Evolutionary conservation across 1,140 invertebrate species (phyloP), one percentile per base, ranked within the genome.

Genomic region (Pentalonia nigronervosa): DNA sequence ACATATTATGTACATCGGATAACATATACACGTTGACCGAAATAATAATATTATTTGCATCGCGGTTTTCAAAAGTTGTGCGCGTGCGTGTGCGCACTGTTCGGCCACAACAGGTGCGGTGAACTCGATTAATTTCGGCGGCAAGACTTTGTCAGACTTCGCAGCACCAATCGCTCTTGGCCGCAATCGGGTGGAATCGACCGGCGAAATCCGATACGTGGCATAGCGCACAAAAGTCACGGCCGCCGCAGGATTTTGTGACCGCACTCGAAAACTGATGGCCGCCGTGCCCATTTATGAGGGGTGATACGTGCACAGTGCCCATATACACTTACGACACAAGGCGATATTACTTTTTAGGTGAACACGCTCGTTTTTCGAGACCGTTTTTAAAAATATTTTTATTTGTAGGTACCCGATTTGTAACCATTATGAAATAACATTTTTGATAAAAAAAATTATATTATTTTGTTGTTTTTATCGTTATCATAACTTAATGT

Each of bases 41-140:
- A n/a, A 67, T 67, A 30, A 67, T 60, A 56, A 60, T 30, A 60
- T 60, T 67, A 76, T 17, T 76, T 17, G 14, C 60, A 30, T 84
- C 23, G 36, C 9, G 83, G 60, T 84, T 36, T 84, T 23, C 23
- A 25, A 9, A 47, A 41, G 9, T 86, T 11, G 83, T 86, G 45
- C 36, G 76, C 41, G 53, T 41, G 41, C 7, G 76, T 3, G 9
- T 4, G 60, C 17, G 60, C n/a, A n/a, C 60, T 17, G 6, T 67
- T 67, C 17, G n/a, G 30, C 60, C 14, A n/a, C 81, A 86, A 45
- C 81, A 86, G 81, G 81, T 93, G 91, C 48, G 81, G 81, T 86
- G 21, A 50, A 53, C 67, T 48, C 81, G 60, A 83, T 81, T 84
- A 86, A 50, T 53, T 86, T 53, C 48, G 48, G 50, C 91, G 36